Conservation (phyloP, 2,113 vertebrate species). For the Plectropomus leopardus region DNA sequence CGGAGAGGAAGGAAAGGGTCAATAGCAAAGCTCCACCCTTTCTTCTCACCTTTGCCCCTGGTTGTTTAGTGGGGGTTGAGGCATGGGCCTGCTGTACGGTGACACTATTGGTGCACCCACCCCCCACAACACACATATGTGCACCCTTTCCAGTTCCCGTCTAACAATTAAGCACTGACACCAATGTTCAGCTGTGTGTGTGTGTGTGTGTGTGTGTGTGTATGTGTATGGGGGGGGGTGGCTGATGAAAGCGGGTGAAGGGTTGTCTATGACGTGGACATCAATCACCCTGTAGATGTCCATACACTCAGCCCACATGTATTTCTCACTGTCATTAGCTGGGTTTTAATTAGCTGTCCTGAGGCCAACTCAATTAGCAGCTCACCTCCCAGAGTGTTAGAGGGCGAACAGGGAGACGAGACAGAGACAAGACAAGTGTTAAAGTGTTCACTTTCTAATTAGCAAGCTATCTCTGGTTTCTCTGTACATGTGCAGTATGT, state of each 20-base stretch:
- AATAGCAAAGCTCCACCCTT: slow-evolving; percentile 55
- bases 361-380: slow-evolving; percentile 46
- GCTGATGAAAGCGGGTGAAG: no score
- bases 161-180: slow-evolving; percentile 42
- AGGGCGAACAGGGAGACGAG: not conserved
- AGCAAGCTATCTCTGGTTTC: not conserved
- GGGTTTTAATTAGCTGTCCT: slow-evolving; percentile 65
- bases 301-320: slow-evolving; percentile 36
- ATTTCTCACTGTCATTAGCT: slow-evolving; percentile 66
- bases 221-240: slow-evolving; percentile 11
- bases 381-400: not conserved
- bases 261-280: slow-evolving; percentile 36
- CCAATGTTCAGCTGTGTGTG: slow-evolving; percentile 47
- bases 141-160: slow-evolving; percentile 16
- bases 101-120: slow-evolving; percentile 7
- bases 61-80: slow-evolving; percentile 10
- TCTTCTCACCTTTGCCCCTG: slow-evolving; percentile 60
- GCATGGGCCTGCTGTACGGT: slow-evolving; percentile 5
- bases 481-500: not conserved
- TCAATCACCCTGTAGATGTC: slow-evolving; percentile 73
- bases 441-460: not conserved
- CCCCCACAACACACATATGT: slow-evolving; percentile 9
- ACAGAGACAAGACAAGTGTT: not conserved
- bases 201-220: not conserved
- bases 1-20: slow-evolving; percentile 25